Evolutionary conservation across 2,797 vertebrate genomes (phyloP).

Genomic region (Lutjanus argentimaculatus): DNA sequence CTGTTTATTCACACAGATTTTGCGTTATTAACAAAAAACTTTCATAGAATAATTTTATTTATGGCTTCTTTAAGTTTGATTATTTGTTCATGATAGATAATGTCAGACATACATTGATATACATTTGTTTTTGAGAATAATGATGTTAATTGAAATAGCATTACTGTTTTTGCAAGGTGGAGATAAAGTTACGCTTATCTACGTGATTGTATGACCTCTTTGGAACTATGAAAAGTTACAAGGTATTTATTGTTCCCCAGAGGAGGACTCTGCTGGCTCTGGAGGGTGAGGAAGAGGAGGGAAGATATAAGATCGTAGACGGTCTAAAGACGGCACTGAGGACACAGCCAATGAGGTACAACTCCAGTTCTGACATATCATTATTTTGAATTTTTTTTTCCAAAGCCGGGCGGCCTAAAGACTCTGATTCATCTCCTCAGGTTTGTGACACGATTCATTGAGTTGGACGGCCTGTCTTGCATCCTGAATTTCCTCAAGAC

Average conservation of each 20-base stretch:
- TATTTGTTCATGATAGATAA: background rate
- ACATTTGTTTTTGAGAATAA: background rate
- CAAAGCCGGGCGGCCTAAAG: background rate
- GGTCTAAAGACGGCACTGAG: slow-evolving; percentile 95
- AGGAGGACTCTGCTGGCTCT: slow-evolving; percentile 91
- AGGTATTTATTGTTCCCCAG: slow-evolving; percentile 70
- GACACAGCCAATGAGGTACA: slow-evolving; percentile 94
- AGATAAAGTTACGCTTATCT: no score
- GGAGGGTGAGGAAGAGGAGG: slow-evolving; percentile 93
- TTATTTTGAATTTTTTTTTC: background rate
- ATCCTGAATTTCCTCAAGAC: slow-evolving; percentile 95
- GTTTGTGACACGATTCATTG: slow-evolving; percentile 96
- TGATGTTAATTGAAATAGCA: background rate
- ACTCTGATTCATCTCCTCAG: slow-evolving; percentile 75
- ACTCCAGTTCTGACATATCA: background rate
- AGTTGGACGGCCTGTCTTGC: slow-evolving; percentile 94
- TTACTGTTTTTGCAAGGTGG: no score
- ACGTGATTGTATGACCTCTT: background rate
- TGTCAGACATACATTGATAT: background rate
- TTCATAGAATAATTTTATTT: no score
- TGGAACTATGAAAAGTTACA: background rate
- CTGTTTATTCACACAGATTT: background rate
- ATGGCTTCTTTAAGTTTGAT: background rate
- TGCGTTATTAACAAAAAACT: background rate
- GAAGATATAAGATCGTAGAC: slow-evolving; percentile 92